Conservation (phyloP, 2,113 vertebrate species). For the Gorsachius goisagi region DNA sequence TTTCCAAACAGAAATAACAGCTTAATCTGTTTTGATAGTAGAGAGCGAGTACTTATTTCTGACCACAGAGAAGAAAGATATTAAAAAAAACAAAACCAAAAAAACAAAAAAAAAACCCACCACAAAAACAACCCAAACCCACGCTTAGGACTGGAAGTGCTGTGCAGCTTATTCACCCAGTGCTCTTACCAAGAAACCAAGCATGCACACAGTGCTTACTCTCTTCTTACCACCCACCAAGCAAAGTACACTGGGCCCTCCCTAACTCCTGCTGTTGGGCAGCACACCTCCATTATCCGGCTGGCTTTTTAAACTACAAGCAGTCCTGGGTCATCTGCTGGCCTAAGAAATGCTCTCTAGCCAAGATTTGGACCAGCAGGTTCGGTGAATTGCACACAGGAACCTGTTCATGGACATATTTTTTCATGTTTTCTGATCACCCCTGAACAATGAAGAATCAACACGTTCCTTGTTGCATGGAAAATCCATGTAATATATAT, state of each 20-base stretch:
- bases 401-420: accelerated
- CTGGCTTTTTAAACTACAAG: accelerated
- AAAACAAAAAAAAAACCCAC: no score
- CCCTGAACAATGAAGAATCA: background rate
- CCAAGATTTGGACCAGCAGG: background rate
- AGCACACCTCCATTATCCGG: background rate
- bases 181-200: background rate
- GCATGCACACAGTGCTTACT: accelerated
- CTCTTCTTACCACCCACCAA: no score
- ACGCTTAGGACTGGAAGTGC: accelerated
- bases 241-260: accelerated
- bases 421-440: background rate
- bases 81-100: background rate
- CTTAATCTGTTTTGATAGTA: background rate
- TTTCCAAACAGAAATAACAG: background rate
- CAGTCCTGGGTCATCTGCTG: background rate
- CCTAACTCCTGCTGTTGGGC: background rate
- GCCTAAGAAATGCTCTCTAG: background rate
- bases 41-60: background rate
- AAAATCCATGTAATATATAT: background rate
- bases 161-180: background rate
- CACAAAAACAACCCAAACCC: no score
- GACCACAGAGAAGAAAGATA: background rate
- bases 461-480: accelerated
- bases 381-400: background rate